phyloP scores from a whole-genome alignment of 1,140 invertebrate genomes.

The Sarcophaga peregrina region DNA sequence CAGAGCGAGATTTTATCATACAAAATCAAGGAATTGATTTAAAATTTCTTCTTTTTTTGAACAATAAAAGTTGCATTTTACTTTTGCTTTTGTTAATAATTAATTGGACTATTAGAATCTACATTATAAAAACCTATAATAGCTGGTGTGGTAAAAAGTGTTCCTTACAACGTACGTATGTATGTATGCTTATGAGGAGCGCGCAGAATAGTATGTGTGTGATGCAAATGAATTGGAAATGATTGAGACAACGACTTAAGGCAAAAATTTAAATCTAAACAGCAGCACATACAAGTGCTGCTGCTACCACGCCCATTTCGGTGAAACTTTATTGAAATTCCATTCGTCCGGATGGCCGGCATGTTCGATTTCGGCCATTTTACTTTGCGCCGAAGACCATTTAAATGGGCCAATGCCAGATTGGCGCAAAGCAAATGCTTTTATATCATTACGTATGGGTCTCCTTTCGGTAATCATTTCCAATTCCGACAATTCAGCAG shows the following conservation, averaged over 20 bases:
- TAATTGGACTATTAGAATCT: background rate
- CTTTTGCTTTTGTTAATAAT: background rate
- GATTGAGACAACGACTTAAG: background rate
- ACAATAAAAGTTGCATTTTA: too few relatives aligned
- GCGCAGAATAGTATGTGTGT: background rate
- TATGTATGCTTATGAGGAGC: background rate
- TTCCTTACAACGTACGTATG: background rate
- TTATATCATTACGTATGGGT: conserved; percentile 61
- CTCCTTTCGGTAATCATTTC: conserved; percentile 61
- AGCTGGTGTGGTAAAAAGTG: background rate
- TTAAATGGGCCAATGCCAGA: conserved; percentile 71
- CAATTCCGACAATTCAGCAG: conserved; percentile 55
- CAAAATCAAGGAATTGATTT: too few relatives aligned
- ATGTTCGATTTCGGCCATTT: conserved; percentile 73
- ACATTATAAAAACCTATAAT: background rate
- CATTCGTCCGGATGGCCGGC: conserved; percentile 82
- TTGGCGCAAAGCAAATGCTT: conserved; percentile 58
- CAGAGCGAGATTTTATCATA: too few relatives aligned
- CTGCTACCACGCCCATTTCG: conserved; percentile 69
- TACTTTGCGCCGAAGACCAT: conserved; percentile 74
- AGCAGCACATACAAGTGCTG: background rate
- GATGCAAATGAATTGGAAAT: background rate
- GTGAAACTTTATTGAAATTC: conserved; percentile 73
- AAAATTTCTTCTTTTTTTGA: too few relatives aligned
- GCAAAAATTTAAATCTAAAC: background rate